Evolutionary conservation across 2,888 invertebrate species (phyloP).

Genomic region (Parnassius orleans): DNA sequence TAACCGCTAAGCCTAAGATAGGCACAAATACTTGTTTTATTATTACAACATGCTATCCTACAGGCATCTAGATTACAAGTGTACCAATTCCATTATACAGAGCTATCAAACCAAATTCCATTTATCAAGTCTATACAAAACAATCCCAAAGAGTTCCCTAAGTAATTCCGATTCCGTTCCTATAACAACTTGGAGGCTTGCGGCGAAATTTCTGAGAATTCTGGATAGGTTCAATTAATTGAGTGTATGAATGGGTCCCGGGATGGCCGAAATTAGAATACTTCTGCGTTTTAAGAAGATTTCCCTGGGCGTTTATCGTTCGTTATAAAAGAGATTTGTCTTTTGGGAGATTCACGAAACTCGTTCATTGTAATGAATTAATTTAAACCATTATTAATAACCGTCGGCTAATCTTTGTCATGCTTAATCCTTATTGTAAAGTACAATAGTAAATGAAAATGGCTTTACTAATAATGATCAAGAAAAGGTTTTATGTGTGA

Average conservation of each 20-base stretch:
- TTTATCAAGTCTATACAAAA: conserved; percentile 20
- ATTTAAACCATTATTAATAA: conserved; percentile 19
- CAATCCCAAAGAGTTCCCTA: conserved; percentile 23
- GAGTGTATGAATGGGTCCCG: conserved; percentile 13
- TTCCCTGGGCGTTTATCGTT: conserved; percentile 29
- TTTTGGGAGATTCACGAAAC: conserved; percentile 19
- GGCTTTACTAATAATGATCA: not conserved
- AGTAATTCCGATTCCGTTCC: conserved; percentile 11
- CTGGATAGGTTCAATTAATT: conserved; percentile 25
- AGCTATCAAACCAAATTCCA: conserved; percentile 15
- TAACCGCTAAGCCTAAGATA: too few relatives aligned
- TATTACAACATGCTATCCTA: not conserved
- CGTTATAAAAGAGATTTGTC: conserved; percentile 27
- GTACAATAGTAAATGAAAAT: not conserved
- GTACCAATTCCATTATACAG: conserved; percentile 6
- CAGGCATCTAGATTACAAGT: conserved; percentile 6
- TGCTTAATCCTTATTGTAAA: conserved; percentile 1
- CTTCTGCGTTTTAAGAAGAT: conserved; percentile 28
- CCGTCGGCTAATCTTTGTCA: conserved; percentile 15
- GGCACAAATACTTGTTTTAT: too few relatives aligned
- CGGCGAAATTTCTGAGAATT: conserved; percentile 12
- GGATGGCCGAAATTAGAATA: conserved; percentile 24
- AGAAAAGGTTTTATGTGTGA: too few relatives aligned
- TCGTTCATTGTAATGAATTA: conserved; percentile 17
- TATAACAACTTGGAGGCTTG: conserved; percentile 6